Conservation (phyloP, 2,113 vertebrate genomes). For the Callaeas wilsoni region DNA sequence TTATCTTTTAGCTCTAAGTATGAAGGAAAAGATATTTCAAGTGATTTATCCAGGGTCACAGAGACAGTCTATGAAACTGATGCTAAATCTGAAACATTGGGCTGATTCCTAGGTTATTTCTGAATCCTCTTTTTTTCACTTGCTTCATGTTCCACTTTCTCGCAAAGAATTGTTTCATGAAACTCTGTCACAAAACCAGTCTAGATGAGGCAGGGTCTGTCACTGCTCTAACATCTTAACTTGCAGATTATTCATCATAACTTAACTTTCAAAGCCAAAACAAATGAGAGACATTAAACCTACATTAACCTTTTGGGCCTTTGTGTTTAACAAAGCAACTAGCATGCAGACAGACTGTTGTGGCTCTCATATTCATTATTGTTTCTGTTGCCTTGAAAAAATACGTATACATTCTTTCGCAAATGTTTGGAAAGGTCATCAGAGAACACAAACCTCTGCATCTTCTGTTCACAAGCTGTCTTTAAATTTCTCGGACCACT, state of each 20-base stretch:
- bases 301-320: not conserved
- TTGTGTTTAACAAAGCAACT: not conserved
- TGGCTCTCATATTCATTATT: not conserved
- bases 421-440: not conserved
- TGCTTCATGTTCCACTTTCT: not conserved
- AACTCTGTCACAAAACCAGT: not conserved
- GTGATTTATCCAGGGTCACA: not conserved
- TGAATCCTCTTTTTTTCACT: not conserved
- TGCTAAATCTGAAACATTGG: not conserved
- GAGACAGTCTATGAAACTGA: not conserved
- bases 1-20: not conserved
- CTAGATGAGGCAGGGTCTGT: not conserved
- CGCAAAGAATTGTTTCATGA: not conserved
- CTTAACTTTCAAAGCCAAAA: not conserved
- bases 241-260: not conserved
- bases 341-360: not conserved
- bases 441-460: not conserved
- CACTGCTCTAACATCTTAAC: not conserved
- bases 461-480: not conserved
- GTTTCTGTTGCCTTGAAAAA: not conserved
- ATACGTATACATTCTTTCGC: not conserved
- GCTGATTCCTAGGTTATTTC: not conserved
- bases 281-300: not conserved
- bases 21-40: not conserved
- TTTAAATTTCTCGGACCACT: not conserved